Percentiles rank a stretch among this genome's conserved stretches.
These are phyloP conservation scores for Heliconius hewitsoni DNA, from an alignment of 1,140 invertebrate species.

Conservation along the genomic window DNA sequence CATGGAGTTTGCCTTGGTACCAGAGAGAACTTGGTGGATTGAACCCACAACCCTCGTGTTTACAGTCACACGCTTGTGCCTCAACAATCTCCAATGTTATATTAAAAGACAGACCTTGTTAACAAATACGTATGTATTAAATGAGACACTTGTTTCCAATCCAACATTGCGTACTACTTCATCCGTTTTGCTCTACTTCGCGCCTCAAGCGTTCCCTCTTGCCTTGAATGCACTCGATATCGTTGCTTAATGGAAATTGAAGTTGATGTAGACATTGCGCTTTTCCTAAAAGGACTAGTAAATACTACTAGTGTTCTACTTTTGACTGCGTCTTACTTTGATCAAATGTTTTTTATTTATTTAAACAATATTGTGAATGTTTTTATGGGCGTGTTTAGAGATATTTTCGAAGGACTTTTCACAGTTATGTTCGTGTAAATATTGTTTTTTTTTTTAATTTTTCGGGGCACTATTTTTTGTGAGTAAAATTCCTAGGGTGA, in stretches of 20 bases:
- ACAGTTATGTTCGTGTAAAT: no score
- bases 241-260: conserved; percentile 18
- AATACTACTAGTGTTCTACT: background rate
- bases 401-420: no score
- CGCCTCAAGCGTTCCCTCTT: background rate
- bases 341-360: background rate
- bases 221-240: background rate
- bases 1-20: no score
- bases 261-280: conserved; percentile 1
- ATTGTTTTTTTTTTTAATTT: no score
- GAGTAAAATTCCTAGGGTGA: no score
- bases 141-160: background rate
- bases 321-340: background rate
- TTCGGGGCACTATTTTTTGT: no score
- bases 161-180: background rate
- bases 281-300: background rate
- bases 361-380: background rate
- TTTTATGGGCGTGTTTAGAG: no score
- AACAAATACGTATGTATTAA: background rate
- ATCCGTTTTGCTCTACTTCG: conserved; percentile 9
- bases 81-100: no score
- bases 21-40: no score
- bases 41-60: no score
- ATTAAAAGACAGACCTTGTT: background rate
- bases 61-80: no score